Base-by-base conservation (phyloP, 2,888 invertebrate genomes). In the Eledona agricola region DNA sequence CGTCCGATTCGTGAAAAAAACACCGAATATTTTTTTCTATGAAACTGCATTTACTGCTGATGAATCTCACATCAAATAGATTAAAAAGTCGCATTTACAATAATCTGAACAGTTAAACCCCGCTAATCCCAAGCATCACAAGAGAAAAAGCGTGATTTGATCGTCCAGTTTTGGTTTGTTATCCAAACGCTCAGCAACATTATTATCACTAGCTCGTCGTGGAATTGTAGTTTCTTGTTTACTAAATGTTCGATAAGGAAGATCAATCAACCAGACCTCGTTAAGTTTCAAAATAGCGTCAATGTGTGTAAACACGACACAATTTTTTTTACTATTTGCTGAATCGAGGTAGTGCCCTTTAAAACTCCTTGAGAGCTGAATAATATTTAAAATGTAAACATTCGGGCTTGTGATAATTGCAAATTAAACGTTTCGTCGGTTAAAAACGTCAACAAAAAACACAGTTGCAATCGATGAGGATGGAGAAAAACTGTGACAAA, bases 381-480 rank as follows among this genome's bases (percentile, higher is more conserved):
- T 13, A 20, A 22, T 13, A 43, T 31, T 43, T 15, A 43, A 32
- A 43, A 43, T 43, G 43, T 32, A 43, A 43, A 43, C 43, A 43
- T 2, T 22, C 16, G 20, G n/a, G 4, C 4, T 20, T 13, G 43
- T 43, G 43, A 43, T 43, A 43, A 43, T 43, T 43, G 32, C 20
- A 11, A 12, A 31, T 16, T 11, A 42, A 42, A 28, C 42, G 10
- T 29, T 22, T 20, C n/a, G 17, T 9, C n/a, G 20, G 7, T 17
- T 13, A 4, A 26, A 16, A 40, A 40, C 28, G 5, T 9, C 37
- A 12, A 38, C 19, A 38, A 15, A 28, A 29, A 42, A 10, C 42
- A 42, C 16, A 19, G 19, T 12, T 12, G n/a, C 20, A 4, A 19
- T 5, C 20, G 4, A 5, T 5, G 10, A 42, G 16, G 6, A 25